A percentile compares a stretch with the other conserved stretches of the same genome.
phyloP scores from a whole-genome alignment of 2,888 invertebrate species.

The Nezara viridula region DNA sequence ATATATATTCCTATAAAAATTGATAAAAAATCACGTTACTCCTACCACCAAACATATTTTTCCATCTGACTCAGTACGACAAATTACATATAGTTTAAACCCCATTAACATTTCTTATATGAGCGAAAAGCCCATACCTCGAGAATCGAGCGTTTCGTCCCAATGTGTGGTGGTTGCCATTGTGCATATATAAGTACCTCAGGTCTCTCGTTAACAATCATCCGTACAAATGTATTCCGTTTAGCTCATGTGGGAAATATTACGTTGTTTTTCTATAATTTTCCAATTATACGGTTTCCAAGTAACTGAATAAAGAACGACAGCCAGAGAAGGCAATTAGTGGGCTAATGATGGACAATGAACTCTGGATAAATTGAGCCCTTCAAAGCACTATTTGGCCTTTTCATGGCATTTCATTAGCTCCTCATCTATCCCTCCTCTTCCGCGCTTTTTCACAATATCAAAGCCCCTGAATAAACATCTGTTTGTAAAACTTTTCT shows the following conservation, averaged over 20 bases:
- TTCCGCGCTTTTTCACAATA: not conserved
- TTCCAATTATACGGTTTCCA: not conserved
- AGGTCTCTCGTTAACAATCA: too few relatives aligned
- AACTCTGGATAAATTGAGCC: not conserved
- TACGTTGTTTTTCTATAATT: not conserved
- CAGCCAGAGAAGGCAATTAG: not conserved
- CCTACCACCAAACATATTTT: too few relatives aligned
- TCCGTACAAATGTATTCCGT: too few relatives aligned
- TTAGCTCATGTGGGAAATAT: not conserved
- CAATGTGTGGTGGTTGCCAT: too few relatives aligned
- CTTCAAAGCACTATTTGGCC: not conserved
- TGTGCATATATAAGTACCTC: too few relatives aligned
- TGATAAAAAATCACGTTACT: too few relatives aligned
- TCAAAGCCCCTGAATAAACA: not conserved
- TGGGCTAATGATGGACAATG: slow-evolving; percentile 8
- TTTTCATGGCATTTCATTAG: not conserved
- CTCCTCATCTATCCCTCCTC: not conserved
- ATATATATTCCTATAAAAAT: too few relatives aligned
- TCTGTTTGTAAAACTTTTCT: not conserved
- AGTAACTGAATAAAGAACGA: not conserved
- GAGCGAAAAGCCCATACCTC: too few relatives aligned
- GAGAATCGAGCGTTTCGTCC: too few relatives aligned
- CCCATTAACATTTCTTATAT: too few relatives aligned
- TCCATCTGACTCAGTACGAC: too few relatives aligned
- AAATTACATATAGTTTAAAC: too few relatives aligned